phyloP scores from a whole-genome alignment of 2,888 invertebrate genomes.

The Sylvicola cinctus region DNA sequence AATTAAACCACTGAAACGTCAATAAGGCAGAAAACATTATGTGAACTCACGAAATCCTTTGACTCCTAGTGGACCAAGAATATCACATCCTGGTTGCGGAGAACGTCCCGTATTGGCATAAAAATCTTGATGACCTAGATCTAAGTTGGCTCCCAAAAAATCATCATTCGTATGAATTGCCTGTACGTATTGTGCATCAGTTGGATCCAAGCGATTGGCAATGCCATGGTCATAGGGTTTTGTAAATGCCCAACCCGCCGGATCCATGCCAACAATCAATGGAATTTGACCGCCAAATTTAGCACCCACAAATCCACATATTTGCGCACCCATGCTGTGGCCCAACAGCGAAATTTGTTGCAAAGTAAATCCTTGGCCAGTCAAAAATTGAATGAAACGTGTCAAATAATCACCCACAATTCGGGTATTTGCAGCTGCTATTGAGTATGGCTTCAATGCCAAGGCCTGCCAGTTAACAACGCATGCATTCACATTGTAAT shows the following conservation, averaged over 20 bases:
- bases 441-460: conserved; percentile 1
- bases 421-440: background rate
- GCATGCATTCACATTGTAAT: conserved; percentile 1
- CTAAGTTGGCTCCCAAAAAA: conserved; percentile 23
- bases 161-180: conserved; percentile 27
- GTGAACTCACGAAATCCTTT: too few relatives aligned
- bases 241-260: conserved; percentile 26
- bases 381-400: conserved; percentile 2
- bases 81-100: conserved; percentile 23
- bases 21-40: too few relatives aligned
- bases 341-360: background rate
- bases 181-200: conserved; percentile 27
- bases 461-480: conserved; percentile 1
- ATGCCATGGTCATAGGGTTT: conserved; percentile 17
- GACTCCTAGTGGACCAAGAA: too few relatives aligned
- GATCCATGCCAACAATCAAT: conserved; percentile 18
- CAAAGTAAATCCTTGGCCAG: background rate
- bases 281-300: background rate
- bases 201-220: conserved; percentile 17
- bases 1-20: too few relatives aligned
- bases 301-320: background rate
- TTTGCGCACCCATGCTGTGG: background rate
- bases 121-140: conserved; percentile 27
- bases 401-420: conserved; percentile 1
- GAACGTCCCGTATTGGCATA: conserved; percentile 27